These are phyloP conservation scores for Forpus xanthops DNA, from an alignment of 2,797 vertebrate genomes.

Conservation along the genomic window DNA sequence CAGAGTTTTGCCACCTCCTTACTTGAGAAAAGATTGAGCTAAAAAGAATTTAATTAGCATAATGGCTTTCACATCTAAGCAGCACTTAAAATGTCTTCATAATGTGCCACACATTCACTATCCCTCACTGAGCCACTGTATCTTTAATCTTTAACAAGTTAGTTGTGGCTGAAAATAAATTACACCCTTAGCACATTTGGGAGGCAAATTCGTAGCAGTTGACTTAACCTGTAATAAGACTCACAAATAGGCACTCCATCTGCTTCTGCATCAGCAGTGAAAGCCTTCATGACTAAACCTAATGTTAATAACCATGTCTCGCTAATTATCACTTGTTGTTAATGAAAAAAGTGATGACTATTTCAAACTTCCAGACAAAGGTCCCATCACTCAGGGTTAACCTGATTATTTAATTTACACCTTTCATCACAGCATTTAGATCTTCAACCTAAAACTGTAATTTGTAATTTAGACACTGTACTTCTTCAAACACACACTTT, in stretches of 20 bases:
- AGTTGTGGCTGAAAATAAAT: constrained; percentile 69
- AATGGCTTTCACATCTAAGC: constrained; percentile 24
- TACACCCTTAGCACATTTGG: constrained; percentile 72
- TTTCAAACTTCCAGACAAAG: constrained; percentile 74
- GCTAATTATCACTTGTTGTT: constrained; percentile 79
- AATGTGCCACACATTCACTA: neutral
- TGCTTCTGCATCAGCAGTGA: constrained; percentile 72
- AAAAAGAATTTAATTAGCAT: constrained; percentile 18
- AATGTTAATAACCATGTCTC: constrained; percentile 72
- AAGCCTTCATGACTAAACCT: constrained; percentile 68
- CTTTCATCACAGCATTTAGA: constrained; percentile 68
- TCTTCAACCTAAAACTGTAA: constrained; percentile 69
- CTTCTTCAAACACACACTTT: constrained; percentile 5
- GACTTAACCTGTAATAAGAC: constrained; percentile 72
- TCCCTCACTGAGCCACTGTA: neutral
- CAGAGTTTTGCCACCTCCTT: neutral
- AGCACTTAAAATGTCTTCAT: neutral
- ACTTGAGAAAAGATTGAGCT: neutral
- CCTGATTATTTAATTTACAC: constrained; percentile 79
- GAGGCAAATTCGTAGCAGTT: constrained; percentile 67
- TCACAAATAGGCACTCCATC: constrained; percentile 75
- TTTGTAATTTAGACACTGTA: constrained; percentile 61
- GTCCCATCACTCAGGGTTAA: constrained; percentile 73
- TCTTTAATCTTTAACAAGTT: constrained; percentile 50
- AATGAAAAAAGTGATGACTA: constrained; percentile 73